Base-by-base conservation (phyloP, 1,140 invertebrate species). In the Eufriesea mexicana region DNA sequence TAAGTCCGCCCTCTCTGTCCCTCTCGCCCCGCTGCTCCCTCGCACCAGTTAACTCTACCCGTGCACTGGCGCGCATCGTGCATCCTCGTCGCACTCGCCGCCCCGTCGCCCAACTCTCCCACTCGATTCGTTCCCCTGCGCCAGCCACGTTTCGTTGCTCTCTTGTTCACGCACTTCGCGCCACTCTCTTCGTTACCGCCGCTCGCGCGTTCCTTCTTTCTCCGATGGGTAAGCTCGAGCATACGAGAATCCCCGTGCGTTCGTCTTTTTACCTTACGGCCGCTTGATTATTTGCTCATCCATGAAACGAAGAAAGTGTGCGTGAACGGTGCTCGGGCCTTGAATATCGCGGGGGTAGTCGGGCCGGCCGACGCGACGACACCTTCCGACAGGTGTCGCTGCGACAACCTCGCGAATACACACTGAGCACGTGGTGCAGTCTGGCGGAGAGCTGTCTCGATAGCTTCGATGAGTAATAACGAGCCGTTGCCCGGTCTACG, bases 321-420 rank as follows among this genome's bases (percentile, higher is more conserved):
- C 25, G 28, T 51, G 62, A 12, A 25, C 23, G 28, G 23, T 8
- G 9, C 9, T 16, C 2, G 61, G 12, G 35, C 16, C 51, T 57
- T 18, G 28, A 35, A 55, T 16, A 20, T 67, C 71, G 62, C 51
- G 10, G 59, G 61, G 79, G 61, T 64, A 10, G 67, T 18, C 25
- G 25, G 16, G 2, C 25, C 20, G 28, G 20, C 14, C 16, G 16
- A 45, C 9, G 76, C 16, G 35, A 42, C 61, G 62, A 76, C 16
- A 62, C 72, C 72, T 76, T 57, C n/a, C 79, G 79, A 76, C 79
- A 82, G 72, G 79, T 82, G 79, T 76, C 35, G 68, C n/a, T 47
- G 23, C 28, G n/a, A 61, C 59, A 2, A 49, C 6, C 42, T 68
- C 51, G 35, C 16, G 23, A 66, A 25, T 35, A 6, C 16, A 42